Percentiles rank a stretch among this genome's conserved stretches.
Evolutionary conservation across 2,888 invertebrate genomes (phyloP).

Genomic region (Elysia crispata): DNA sequence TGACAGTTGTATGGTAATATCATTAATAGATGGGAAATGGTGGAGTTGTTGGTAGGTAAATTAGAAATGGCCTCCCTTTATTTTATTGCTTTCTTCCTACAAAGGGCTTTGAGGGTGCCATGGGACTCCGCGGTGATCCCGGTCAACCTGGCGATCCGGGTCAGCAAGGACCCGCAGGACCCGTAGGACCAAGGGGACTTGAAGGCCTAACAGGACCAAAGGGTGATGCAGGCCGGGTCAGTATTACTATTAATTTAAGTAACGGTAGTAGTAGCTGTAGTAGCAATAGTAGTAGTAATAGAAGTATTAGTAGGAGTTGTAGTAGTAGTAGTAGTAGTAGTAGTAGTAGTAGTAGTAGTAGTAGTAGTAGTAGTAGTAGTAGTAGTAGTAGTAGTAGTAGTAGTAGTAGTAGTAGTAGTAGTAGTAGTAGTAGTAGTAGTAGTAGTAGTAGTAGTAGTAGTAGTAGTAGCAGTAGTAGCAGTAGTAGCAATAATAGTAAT

Average conservation of each 20-base stretch:
- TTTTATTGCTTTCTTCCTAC: not conserved
- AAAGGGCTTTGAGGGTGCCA: conserved; percentile 42
- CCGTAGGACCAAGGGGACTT: conserved; percentile 12
- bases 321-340: conserved; percentile 19
- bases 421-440: no score
- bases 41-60: no score
- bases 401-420: no score
- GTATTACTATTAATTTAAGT: not conserved
- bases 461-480: no score
- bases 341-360: conserved; percentile 19
- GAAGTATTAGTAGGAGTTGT: no score
- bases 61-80: no score
- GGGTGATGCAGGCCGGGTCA: conserved; percentile 39
- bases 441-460: no score
- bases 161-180: conserved; percentile 45
- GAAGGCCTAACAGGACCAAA: conserved; percentile 46
- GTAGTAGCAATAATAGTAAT: no score
- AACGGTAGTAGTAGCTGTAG: conserved; percentile 6
- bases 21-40: no score
- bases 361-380: conserved; percentile 11
- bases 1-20: no score
- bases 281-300: conserved; percentile 13
- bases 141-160: conserved; percentile 49
- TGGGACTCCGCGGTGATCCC: conserved; percentile 31
- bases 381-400: no score